Evolutionary conservation across 2,888 invertebrate genomes (phyloP).

Genomic region (Ormyrus nitidulus): DNA sequence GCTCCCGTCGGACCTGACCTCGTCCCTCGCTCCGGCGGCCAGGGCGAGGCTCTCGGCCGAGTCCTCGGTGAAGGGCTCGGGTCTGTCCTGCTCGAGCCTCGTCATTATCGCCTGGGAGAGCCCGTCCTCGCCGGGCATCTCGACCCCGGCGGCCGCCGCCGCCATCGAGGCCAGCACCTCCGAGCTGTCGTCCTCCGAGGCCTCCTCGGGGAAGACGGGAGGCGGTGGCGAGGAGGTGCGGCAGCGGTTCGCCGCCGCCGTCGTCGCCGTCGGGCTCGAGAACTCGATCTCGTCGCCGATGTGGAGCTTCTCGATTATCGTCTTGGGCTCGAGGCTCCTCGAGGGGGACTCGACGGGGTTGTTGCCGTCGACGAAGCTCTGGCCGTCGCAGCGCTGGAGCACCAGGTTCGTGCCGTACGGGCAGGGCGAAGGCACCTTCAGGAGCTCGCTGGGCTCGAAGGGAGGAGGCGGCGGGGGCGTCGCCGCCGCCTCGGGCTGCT

Average conservation of each 20-base stretch:
- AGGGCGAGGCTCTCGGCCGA: conserved; percentile 72
- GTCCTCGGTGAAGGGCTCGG: conserved; percentile 72
- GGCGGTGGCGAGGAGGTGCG: conserved; percentile 2
- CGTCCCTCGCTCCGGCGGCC: conserved; percentile 69
- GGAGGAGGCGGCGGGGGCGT: neutral
- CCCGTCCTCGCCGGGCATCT: conserved; percentile 59
- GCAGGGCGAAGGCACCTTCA: neutral
- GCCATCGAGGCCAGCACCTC: conserved; percentile 61
- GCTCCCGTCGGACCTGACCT: conserved; percentile 85
- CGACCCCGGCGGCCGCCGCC: conserved; percentile 59
- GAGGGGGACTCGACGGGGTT: neutral
- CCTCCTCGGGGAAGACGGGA: conserved; percentile 55
- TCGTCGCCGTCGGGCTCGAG: conserved; percentile 36
- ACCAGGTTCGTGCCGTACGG: conserved; percentile 20
- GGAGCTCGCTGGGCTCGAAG: neutral
- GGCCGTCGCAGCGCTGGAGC: conserved; percentile 31
- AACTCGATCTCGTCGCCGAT: conserved; percentile 57
- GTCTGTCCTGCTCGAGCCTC: conserved; percentile 68
- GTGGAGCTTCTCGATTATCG: conserved; percentile 52
- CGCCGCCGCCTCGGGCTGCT: neutral
- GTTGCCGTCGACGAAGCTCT: conserved; percentile 4
- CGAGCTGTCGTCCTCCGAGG: conserved; percentile 67
- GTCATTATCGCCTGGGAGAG: conserved; percentile 63
- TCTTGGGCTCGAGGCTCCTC: conserved; percentile 14
- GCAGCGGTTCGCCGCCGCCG: conserved; percentile 1